A percentile compares a stretch with the other conserved stretches of the same genome.
phyloP scores from a whole-genome alignment of 2,797 vertebrate species.

The Percopsis omiscomaycus region DNA sequence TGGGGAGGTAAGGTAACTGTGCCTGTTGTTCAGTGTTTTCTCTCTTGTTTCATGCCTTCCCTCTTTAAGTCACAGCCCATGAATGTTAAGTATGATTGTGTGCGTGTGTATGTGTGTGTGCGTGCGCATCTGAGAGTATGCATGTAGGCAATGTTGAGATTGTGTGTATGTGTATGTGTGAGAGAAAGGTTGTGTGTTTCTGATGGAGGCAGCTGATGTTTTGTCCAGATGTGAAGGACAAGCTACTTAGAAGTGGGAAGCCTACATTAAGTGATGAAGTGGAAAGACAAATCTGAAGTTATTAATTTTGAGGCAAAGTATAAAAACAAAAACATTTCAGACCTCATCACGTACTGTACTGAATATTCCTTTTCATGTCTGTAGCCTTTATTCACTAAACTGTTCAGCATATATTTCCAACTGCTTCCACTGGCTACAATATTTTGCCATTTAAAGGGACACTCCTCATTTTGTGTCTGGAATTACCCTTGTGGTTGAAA shows the following conservation, averaged over 20 bases:
- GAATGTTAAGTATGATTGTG: neutral
- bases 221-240: conserved; percentile 62
- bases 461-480: too few species aligned
- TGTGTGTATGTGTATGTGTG: conserved; percentile 21
- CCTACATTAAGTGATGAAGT: conserved; percentile 42
- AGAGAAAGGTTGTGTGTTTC: conserved; percentile 12
- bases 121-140: neutral
- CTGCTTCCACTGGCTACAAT: too few species aligned
- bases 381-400: too few species aligned
- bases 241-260: conserved; percentile 47
- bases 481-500: too few species aligned
- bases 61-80: conserved; percentile 20
- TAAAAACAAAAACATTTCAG: conserved; percentile 1
- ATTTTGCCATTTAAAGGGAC: too few species aligned
- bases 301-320: conserved; percentile 36
- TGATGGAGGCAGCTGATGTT: conserved; percentile 39
- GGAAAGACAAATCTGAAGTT: conserved; percentile 38
- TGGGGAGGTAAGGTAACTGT: conserved; percentile 51
- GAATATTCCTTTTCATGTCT: neutral
- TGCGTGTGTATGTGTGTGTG: conserved; percentile 15
- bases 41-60: neutral
- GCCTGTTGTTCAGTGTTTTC: conserved; percentile 25
- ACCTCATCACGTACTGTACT: neutral
- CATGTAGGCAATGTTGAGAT: neutral
- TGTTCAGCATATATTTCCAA: too few species aligned